Evolutionary conservation across 2,888 invertebrate species (phyloP), one percentile per base, ranked within the genome.

Genomic region (Apotomis turbidana): DNA sequence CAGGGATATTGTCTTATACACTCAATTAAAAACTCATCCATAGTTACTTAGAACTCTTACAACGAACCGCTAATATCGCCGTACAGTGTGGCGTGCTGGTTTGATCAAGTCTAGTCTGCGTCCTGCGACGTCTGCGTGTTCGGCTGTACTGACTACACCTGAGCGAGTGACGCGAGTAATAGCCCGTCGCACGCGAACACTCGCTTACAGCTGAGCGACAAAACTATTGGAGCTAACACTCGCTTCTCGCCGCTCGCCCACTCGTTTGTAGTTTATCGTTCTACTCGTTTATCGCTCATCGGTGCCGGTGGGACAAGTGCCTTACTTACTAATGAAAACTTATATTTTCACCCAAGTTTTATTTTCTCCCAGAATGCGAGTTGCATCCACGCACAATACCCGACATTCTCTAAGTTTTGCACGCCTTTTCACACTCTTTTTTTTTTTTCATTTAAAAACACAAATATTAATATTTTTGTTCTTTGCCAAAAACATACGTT

Each of bases 1-100:
- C 70, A 74, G 4, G 70, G 74, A 74, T 74, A 68, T 70, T 74
- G 67, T 74, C 63, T 57, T 52, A 74, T 63, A 70, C 70, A 74
- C 68, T 74, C 70, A 68, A 74, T 74, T 63, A 70, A 74, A 68
- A 68, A 58, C 51, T 68, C 63, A n/a, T n/a, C n/a, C n/a, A 58
- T 68, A 49, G 13, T 61, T 49, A 46, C 61, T 61, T 27, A 10
- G 15, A 61, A 61, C 5, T 41, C 41, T 13, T 13, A 46, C 41
- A 60, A 41, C 44, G 8, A 60, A 60, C 59, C 58, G 58, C 58
- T 59, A 59, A 59, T 59, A 59, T n/a, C 58, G 58, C 58, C 58
- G 58, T 59, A 59, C 58, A 59, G 58, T 59, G 58, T 59, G 41
- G 41, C 58, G 58, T 59, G 58, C 58, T 12, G 58, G 58, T 59